Percentiles rank a stretch among this genome's conserved stretches.
phyloP scores from a whole-genome alignment of 2,797 vertebrate species.

The Squalus acanthias region DNA sequence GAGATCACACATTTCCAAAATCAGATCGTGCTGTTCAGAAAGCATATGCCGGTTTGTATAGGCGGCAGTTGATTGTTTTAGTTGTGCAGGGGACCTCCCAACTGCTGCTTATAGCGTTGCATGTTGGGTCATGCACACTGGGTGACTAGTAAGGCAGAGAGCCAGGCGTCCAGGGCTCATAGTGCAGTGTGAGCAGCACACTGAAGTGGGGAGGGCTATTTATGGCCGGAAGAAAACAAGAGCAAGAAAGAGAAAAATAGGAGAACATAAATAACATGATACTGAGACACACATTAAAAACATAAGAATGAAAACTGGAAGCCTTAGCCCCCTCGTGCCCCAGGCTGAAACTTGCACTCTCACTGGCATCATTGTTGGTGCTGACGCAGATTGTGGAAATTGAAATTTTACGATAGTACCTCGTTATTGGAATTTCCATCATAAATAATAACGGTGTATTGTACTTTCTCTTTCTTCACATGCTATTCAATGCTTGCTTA shows the following conservation, averaged over 20 bases:
- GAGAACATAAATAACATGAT: not conserved
- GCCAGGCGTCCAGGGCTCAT: not conserved
- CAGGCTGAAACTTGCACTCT: not conserved
- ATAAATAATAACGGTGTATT: not conserved
- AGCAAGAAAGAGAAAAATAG: not conserved
- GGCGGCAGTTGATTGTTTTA: not conserved
- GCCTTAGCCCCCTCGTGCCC: not conserved
- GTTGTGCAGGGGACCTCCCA: too few relatives aligned
- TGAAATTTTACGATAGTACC: not conserved
- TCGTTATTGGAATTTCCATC: not conserved
- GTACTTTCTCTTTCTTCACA: not conserved
- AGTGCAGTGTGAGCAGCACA: not conserved
- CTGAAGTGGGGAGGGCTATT: not conserved
- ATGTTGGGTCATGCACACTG: not conserved
- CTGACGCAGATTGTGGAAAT: not conserved
- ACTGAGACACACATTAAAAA: not conserved
- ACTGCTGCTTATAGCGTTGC: not conserved
- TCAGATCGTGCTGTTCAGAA: not conserved
- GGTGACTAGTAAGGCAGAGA: not conserved
- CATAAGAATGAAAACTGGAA: not conserved
- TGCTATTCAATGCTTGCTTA: not conserved
- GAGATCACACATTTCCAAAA: not conserved
- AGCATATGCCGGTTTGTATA: not conserved
- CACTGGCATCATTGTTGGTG: not conserved
- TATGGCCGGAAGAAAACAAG: not conserved